A percentile compares a stretch with the other conserved stretches of the same genome.
Evolutionary conservation across 2,113 vertebrate species (phyloP).

Genomic region (Saimiri boliviensis): DNA sequence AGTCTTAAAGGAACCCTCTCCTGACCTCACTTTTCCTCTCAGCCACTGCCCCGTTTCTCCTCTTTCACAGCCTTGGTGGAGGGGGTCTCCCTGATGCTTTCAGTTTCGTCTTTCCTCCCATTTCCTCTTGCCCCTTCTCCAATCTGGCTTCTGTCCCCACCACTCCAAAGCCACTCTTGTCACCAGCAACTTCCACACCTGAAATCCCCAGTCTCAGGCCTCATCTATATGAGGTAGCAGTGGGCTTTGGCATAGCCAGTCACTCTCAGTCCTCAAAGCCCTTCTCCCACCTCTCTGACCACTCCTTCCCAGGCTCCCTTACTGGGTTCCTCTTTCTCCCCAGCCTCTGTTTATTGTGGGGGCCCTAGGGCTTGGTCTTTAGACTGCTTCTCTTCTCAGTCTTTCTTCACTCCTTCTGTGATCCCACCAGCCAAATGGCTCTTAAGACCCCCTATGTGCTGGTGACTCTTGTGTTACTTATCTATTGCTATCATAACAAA

Average conservation of each 20-base stretch:
- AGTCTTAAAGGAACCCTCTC: neutral
- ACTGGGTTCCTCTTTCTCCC: neutral
- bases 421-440: neutral
- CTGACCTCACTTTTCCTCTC: neutral
- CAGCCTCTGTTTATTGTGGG: neutral
- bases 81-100: neutral
- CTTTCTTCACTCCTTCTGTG: neutral
- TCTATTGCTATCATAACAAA: neutral
- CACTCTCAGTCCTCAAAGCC: neutral
- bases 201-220: neutral
- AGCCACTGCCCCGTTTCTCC: neutral
- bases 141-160: neutral
- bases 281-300: neutral
- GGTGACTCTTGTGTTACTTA: neutral
- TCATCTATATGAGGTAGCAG: accelerated
- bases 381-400: neutral
- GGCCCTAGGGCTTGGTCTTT: neutral
- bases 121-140: neutral
- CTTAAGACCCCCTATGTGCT: neutral
- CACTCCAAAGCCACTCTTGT: neutral
- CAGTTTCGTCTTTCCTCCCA: neutral
- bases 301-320: neutral
- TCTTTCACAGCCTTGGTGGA: neutral
- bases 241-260: neutral
- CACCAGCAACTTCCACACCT: neutral